Evolutionary conservation across 2,888 invertebrate genomes (phyloP), one percentile per base, ranked within the genome.

Genomic region (Cepaea hortensis): DNA sequence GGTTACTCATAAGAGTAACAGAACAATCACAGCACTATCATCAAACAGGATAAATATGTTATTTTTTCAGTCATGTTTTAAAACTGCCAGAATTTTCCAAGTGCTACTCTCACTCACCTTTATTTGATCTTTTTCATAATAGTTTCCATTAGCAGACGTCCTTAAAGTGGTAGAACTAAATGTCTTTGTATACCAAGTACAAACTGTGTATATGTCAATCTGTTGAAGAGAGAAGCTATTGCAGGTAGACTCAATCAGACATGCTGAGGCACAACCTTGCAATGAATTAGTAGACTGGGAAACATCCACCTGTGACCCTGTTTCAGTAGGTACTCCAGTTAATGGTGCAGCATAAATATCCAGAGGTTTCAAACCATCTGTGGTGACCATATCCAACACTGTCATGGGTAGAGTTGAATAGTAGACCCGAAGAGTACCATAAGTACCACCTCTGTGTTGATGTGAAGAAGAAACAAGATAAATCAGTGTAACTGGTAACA

Each of bases 391-490:
- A 46, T 89, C 89, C 7, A 91, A 65, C 20, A 91, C 35, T 18
- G 88, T 85, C 4, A 91, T 87, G 55, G 89, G 88, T 61, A 87
- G 77, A 20, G 93, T 92, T 55, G 89, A 91, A 89, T 92, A 94
- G 88, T 89, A 92, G 9, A 94, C 91, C 35, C 89, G 84, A 73
- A 94, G 85, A 76, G 90, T 88, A 11, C 93, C 93, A 89, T 90
- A 93, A 9, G 88, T 90, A 77, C 94, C 94, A 61, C 93, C 94
- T 84, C 94, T 93, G 89, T 70, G n/a, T 48, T 48, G 46, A 50
- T 5, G 48, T 90, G 91, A 20, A 81, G 72, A 73, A 73, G 15
- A 20, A 68, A 48, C 4, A 55, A 55, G 55, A 55, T 11, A 55
- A 55, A 55, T 55, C 3, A 55, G 11, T 55, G 35, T 11, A 55